phyloP scores from a whole-genome alignment of 2,113 vertebrate genomes.

The Pterocles burchelli region DNA sequence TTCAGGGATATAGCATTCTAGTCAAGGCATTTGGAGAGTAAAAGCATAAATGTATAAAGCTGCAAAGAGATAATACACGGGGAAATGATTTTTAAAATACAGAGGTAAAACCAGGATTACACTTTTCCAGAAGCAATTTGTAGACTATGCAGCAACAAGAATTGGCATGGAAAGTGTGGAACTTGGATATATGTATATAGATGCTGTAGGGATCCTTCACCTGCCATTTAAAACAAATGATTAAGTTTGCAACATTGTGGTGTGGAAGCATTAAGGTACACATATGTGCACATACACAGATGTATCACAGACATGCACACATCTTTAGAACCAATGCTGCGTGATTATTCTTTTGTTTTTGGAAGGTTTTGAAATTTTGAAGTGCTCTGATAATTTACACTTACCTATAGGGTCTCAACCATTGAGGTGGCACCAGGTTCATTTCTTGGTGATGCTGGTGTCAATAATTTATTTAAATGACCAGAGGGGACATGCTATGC shows the following conservation, averaged over 20 bases:
- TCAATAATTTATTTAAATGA: slow-evolving; percentile 50
- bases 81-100: slow-evolving; percentile 30
- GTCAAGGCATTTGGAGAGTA: slow-evolving; percentile 12
- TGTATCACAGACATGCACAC: accelerated
- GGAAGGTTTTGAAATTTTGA: neutral
- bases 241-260: neutral
- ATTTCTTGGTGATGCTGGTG: neutral
- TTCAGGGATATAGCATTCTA: slow-evolving; percentile 22
- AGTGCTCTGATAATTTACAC: neutral
- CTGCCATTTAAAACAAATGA: neutral
- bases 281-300: neutral
- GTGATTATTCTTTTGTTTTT: neutral
- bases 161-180: neutral
- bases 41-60: neutral
- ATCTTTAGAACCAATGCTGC: accelerated
- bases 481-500: neutral
- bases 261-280: neutral
- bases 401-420: neutral
- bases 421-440: neutral
- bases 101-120: slow-evolving; percentile 16
- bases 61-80: neutral
- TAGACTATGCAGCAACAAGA: neutral
- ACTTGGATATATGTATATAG: neutral
- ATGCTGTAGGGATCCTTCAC: neutral
- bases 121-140: slow-evolving; percentile 31